Percentiles rank a stretch among this genome's conserved stretches.
Conservation (phyloP, 2,888 invertebrate species). For the Entomobrya proxima region DNA sequence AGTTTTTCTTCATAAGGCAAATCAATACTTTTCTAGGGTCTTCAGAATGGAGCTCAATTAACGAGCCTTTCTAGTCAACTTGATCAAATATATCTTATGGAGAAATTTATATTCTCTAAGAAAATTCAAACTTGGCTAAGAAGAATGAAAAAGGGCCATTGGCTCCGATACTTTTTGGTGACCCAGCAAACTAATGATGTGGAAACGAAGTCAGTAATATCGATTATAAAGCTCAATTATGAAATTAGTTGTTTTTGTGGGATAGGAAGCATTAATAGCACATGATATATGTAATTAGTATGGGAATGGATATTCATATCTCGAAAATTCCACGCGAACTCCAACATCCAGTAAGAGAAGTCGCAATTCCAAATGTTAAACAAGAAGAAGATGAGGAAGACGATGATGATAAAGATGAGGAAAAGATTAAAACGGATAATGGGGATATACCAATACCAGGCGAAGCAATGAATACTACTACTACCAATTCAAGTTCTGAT, state of each 20-base stretch:
- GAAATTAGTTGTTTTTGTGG: not conserved
- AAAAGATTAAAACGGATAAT: not conserved
- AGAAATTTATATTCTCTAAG: slow-evolving; percentile 69
- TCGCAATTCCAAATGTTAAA: slow-evolving; percentile 19
- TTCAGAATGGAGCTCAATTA: slow-evolving; percentile 67
- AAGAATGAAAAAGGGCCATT: slow-evolving; percentile 18
- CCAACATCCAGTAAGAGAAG: slow-evolving; percentile 38
- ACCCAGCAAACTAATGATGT: slow-evolving; percentile 43
- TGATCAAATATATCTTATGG: slow-evolving; percentile 73
- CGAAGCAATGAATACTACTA: not conserved
- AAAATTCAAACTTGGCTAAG: slow-evolving; percentile 59
- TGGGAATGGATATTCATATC: slow-evolving; percentile 44
- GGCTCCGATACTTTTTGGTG: slow-evolving; percentile 54
- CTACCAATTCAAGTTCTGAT: not conserved
- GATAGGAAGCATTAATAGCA: no score
- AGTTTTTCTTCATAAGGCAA: no score
- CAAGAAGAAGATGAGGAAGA: slow-evolving; percentile 43
- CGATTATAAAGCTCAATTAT: not conserved
- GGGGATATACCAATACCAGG: not conserved
- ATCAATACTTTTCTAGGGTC: slow-evolving; percentile 50
- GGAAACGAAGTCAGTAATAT: slow-evolving; percentile 36
- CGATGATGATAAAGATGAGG: not conserved
- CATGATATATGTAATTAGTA: no score
- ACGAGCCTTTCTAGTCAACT: slow-evolving; percentile 70
- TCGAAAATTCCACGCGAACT: slow-evolving; percentile 32